Evolutionary conservation across 1,140 invertebrate genomes (phyloP).

Genomic region (Plectrocnemia conspersa): DNA sequence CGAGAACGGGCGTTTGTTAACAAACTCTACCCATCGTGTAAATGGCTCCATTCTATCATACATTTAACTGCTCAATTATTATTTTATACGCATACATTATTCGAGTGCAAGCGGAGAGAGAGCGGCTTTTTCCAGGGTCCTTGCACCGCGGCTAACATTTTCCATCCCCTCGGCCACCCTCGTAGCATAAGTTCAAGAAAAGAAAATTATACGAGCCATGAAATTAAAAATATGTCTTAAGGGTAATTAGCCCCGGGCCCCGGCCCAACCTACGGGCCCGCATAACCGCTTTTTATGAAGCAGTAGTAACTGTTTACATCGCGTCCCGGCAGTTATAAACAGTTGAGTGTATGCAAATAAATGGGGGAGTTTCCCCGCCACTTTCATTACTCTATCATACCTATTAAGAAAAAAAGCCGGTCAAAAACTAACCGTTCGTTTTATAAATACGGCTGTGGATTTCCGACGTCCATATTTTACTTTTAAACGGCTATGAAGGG

Average conservation of each 20-base stretch:
- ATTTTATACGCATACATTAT: background rate
- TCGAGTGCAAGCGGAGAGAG: background rate
- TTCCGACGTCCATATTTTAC: conserved; percentile 27
- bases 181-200: conserved; percentile 24
- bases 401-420: no score
- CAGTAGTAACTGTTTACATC: conserved; percentile 15
- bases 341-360: conserved; percentile 23
- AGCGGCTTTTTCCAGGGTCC: no score
- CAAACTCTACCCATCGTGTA: conserved; percentile 6
- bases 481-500: conserved; percentile 14
- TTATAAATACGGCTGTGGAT: conserved; percentile 24
- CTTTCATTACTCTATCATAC: no score
- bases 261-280: conserved; percentile 11
- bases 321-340: conserved; percentile 9
- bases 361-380: background rate
- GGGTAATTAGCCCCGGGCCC: conserved; percentile 51
- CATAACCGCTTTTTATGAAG: conserved; percentile 28
- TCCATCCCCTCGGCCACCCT: conserved; percentile 4
- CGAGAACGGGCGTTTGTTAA: conserved; percentile 5
- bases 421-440: conserved; percentile 18
- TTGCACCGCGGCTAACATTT: conserved; percentile 3
- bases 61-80: no score
- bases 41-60: background rate
- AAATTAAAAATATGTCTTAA: conserved; percentile 58
- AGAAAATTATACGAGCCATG: conserved; percentile 52